Evolutionary conservation across 2,797 vertebrate genomes (phyloP).

Genomic region (Vultur gryphus): DNA sequence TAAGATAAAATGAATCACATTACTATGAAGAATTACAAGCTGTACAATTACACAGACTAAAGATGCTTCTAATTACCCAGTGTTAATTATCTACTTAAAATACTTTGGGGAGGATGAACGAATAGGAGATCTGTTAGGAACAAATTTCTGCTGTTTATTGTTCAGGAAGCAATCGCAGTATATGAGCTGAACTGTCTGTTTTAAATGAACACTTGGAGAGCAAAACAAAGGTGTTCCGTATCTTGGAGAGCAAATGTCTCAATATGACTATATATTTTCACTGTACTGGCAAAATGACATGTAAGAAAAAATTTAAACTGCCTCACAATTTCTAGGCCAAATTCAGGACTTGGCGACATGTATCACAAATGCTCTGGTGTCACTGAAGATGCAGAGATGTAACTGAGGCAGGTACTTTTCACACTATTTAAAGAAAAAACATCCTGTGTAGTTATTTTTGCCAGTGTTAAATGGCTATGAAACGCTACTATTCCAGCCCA

Average conservation of each 20-base stretch:
- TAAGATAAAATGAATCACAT: slow-evolving; percentile 11
- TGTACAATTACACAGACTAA: neutral
- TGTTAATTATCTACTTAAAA: slow-evolving; percentile 4
- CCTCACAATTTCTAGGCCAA: neutral
- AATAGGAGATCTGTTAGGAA: neutral
- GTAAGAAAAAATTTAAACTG: neutral
- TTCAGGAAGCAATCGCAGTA: neutral
- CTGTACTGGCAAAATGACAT: neutral
- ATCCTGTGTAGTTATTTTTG: neutral
- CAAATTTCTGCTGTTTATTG: neutral
- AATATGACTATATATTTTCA: neutral
- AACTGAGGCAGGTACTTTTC: neutral
- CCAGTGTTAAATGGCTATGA: neutral
- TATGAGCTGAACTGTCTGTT: neutral
- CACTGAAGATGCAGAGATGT: neutral
- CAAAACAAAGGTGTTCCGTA: neutral
- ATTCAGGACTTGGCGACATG: neutral
- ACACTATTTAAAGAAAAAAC: neutral
- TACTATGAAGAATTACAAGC: slow-evolving; percentile 7
- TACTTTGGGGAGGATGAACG: neutral
- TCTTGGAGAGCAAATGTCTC: neutral
- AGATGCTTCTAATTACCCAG: neutral
- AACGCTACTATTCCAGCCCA: neutral
- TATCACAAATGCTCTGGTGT: neutral
- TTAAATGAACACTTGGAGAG: neutral